A percentile compares a stretch with the other conserved stretches of the same genome.
These are phyloP conservation scores for Rhynchotus rufescens DNA, from an alignment of 2,797 vertebrate species.

Conservation along the genomic window DNA sequence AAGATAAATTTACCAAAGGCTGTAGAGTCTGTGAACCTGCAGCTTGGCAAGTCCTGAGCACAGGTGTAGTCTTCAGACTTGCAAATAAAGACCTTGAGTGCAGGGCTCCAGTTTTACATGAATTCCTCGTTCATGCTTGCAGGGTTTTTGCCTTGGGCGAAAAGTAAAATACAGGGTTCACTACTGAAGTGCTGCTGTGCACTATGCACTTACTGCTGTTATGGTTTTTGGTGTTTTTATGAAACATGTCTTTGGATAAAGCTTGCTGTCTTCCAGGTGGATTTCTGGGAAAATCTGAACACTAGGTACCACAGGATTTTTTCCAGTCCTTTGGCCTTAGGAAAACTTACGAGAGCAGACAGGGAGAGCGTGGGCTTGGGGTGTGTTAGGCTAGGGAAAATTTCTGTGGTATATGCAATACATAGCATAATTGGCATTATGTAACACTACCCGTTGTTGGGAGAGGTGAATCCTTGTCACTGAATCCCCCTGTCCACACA, in stretches of 20 bases:
- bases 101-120: background rate
- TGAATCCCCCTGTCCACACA: no score
- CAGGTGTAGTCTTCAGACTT: background rate
- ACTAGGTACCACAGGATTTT: background rate
- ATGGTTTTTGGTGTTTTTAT: background rate
- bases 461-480: background rate
- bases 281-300: background rate
- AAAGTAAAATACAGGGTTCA: background rate
- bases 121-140: background rate
- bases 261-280: background rate
- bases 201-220: background rate
- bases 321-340: fast-evolving
- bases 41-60: background rate
- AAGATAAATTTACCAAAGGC: background rate
- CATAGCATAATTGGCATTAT: background rate
- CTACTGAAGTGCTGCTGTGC: background rate
- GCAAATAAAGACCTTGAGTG: background rate
- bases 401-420: background rate
- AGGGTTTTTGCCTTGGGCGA: background rate
- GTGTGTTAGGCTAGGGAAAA: background rate
- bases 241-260: background rate
- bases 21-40: background rate
- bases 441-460: background rate
- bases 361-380: background rate
- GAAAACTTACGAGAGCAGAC: background rate